Evolutionary conservation across 2,888 invertebrate species (phyloP), one percentile per base, ranked within the genome.

Genomic region (Cinara cedri): DNA sequence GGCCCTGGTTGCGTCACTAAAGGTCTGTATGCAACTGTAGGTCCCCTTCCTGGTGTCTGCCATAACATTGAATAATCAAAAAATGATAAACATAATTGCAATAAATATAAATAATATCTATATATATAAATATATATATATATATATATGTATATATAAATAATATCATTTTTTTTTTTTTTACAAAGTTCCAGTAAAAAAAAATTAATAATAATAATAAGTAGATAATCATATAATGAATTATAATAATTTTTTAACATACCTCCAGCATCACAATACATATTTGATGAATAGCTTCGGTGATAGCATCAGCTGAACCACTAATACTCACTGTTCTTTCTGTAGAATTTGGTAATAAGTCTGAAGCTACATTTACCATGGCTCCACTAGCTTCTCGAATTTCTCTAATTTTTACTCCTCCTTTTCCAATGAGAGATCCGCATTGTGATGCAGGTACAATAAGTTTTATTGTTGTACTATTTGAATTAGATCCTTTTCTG

Each of bases 401-500:
- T 89, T 99, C 98, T 88, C 98, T 98, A 87, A 99, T 99, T 89
- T 99, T 99, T 84, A 97, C 95, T 83, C 99, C 99, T 82, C 98
- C 98, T 87, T 99, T 99, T 86, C 99, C 99, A 87, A 99, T 99
- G 85, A 99, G 91, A 51, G 98, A 98, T 84, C 99, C 99, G 88
- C 99, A 99, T 88, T 99, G 99, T 84, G 97, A 97, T 81, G 99
- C 99, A 71, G 99, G 99, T 84, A 99, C 97, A 86, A 99, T 98
- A 86, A 99, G 92, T 83, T 98, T 92, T 85, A 99, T 90, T 16
- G 97, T 96, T 86, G 97, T 96, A 68, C 98, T 98, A 71, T 98
- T 96, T 44, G 42, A 13, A 62, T 51, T 70, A 1, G 70, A 49
- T 42, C 19, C 34, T 51, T 78, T 78, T 49, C 78, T 34, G 60